phyloP scores from a whole-genome alignment of 2,797 vertebrate genomes.

The Mareca penelope region DNA sequence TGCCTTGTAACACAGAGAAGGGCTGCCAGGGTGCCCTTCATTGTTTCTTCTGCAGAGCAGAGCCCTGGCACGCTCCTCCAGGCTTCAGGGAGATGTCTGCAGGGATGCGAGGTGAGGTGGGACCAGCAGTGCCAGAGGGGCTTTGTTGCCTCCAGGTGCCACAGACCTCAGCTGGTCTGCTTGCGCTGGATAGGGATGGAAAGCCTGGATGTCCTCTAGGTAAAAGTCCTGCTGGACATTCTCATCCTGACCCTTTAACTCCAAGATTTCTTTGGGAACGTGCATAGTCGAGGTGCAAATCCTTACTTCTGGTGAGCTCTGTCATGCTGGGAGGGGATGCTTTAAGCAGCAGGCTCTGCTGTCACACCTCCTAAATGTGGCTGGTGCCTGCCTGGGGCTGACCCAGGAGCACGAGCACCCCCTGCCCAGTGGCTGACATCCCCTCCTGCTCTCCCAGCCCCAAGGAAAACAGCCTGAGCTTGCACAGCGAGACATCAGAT shows the following conservation, averaged over 20 bases:
- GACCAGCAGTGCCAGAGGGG: neutral
- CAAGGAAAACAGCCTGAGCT: neutral
- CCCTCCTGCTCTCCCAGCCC: neutral
- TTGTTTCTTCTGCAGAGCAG: neutral
- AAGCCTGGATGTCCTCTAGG: neutral
- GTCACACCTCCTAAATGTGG: neutral
- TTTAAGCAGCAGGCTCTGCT: neutral
- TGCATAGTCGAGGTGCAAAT: neutral
- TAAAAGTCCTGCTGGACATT: neutral
- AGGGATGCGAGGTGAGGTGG: neutral
- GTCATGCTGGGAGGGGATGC: fast-evolving
- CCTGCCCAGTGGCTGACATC: neutral
- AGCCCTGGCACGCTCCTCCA: neutral
- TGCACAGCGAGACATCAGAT: neutral
- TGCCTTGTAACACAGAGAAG: neutral
- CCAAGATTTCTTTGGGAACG: neutral
- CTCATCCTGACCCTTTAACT: fast-evolving
- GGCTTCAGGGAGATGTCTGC: neutral
- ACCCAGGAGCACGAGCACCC: neutral
- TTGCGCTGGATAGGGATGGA: neutral
- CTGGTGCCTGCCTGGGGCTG: neutral
- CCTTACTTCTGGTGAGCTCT: neutral
- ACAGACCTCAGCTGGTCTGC: neutral
- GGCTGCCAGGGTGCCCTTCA: neutral
- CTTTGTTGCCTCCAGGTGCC: neutral